Evolutionary conservation across 2,797 vertebrate genomes (phyloP), one percentile per base, ranked within the genome.

Genomic region (Euthynnus affinis): DNA sequence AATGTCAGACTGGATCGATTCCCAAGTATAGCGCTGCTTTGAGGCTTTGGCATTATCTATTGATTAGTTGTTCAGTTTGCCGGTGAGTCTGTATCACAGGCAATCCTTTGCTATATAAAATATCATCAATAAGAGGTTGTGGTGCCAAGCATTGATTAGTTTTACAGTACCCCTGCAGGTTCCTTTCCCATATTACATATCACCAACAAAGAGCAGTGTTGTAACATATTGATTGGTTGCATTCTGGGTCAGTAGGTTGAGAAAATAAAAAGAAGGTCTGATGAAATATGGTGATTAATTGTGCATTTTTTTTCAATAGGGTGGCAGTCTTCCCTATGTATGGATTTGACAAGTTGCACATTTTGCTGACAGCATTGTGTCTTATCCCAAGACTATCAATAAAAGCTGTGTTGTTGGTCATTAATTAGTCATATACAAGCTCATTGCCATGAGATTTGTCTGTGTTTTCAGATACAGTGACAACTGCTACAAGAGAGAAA

Each of bases 141-240:
- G 34, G 64, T 74, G 82, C 78, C 78, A 73, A 32, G 20, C 13
- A 82, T 79, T 76, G 83, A 83, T 88, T 64, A 1, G 23, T 56
- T 82, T 66, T 56, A 68, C 63, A 76, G 71, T 20, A 58, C 13
- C 27, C 15, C 64, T 23, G 75, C 58, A 68, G 66, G 59, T 80
- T 76, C 25, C 20, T 68, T 65, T 74, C 52, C 69, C 2, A 0
- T 56, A 64, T 78, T 67, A 74, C 57, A 68, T 29, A 49, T 71
- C 53, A 42, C 9, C 18, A 64, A 52, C 69, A 74, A 69, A 75
- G 51, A 72, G 56, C 46, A 2, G 42, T 2, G 55, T 27, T 32
- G 74, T 40, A 40, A 29, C 64, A 44, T 34, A 82, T 76, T 52
- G 80, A 76, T 55, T 0, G 4, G 18, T 22, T 71, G n/a, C 42